Evolutionary conservation across 2,888 invertebrate species (phyloP).

Genomic region (Sphinx pinastri): DNA sequence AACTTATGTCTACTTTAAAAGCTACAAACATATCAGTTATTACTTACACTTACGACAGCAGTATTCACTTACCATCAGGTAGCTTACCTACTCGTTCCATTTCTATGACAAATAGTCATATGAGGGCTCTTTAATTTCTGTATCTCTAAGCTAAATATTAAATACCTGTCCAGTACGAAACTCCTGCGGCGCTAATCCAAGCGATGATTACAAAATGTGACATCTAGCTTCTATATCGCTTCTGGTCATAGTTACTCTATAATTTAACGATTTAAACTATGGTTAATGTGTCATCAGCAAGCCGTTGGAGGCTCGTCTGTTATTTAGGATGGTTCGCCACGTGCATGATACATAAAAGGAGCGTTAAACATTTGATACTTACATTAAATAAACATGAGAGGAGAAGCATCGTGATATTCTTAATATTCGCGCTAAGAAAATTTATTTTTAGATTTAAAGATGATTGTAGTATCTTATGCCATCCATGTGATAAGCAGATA

Average conservation of each 20-base stretch:
- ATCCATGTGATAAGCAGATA: no score
- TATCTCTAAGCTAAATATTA: no score
- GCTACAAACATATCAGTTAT: no score
- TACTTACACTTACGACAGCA: no score
- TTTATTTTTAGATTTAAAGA: no score
- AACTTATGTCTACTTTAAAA: no score
- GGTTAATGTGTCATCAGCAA: conserved; percentile 20
- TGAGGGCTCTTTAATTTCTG: no score
- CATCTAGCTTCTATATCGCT: conserved; percentile 10
- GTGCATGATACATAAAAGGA: conserved; percentile 15
- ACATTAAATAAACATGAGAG: not conserved
- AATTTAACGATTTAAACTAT: conserved; percentile 21
- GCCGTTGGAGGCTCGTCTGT: conserved; percentile 24
- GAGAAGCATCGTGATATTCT: not conserved
- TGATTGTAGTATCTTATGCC: no score
- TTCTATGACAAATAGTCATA: no score
- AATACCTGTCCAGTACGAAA: not conserved
- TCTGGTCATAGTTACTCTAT: conserved; percentile 19
- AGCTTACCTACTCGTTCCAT: no score
- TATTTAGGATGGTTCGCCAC: conserved; percentile 18
- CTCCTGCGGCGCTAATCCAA: not conserved
- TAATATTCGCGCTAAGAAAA: no score
- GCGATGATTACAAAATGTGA: conserved; percentile 15
- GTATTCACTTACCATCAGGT: no score
- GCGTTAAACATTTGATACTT: conserved; percentile 13